phyloP scores from a whole-genome alignment of 2,797 vertebrate species.

The Eulemur mongoz region DNA sequence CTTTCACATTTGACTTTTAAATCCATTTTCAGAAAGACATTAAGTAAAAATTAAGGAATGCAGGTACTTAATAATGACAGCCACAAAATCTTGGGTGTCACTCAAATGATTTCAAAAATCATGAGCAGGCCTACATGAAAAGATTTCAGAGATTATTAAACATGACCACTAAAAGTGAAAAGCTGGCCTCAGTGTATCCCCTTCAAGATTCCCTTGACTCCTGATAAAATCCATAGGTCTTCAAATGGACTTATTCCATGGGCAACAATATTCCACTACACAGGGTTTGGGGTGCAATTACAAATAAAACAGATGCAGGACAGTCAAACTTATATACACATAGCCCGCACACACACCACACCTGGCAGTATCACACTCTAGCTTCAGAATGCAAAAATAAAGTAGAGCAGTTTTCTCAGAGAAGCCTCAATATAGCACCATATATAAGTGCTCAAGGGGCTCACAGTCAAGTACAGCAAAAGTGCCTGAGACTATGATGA shows the following conservation, averaged over 20 bases:
- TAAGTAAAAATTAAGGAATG: constrained; percentile 70
- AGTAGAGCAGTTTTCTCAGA: constrained; percentile 24
- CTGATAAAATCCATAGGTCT: constrained; percentile 30
- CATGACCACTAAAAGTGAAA: constrained; percentile 29
- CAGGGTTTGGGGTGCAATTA: neutral
- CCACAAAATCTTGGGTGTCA: constrained; percentile 62
- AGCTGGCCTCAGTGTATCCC: neutral
- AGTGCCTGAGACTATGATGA: neutral
- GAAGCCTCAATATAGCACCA: neutral
- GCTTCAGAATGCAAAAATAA: constrained; percentile 58
- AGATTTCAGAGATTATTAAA: neutral
- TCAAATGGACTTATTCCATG: constrained; percentile 17
- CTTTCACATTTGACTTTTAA: constrained; percentile 74
- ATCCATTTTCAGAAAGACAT: constrained; percentile 62
- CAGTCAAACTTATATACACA: neutral
- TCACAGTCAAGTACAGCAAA: constrained; percentile 49
- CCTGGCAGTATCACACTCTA: neutral
- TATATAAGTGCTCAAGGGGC: neutral
- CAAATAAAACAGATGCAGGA: neutral
- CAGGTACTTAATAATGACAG: constrained; percentile 64
- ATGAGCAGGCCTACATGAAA: constrained; percentile 36
- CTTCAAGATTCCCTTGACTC: neutral
- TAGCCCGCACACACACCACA: neutral
- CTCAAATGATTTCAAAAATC: constrained; percentile 57
- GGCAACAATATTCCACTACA: neutral